A percentile compares a stretch with the other conserved stretches of the same genome.
Conservation (phyloP, 1,140 invertebrate genomes). For the Diprion similis region DNA sequence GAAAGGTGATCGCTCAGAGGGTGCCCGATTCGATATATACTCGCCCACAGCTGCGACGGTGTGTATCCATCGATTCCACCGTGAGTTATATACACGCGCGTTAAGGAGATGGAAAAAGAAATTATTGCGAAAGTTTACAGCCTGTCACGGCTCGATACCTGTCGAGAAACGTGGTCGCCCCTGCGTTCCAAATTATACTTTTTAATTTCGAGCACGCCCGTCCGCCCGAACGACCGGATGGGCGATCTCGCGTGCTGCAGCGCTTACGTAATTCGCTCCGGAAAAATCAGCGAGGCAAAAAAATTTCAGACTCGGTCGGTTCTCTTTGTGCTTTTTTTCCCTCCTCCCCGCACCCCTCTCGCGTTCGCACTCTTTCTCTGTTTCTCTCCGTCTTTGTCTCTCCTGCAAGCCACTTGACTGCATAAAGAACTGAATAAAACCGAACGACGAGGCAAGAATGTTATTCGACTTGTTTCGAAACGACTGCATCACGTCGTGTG, state of each 20-base stretch:
- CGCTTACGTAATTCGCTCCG: neutral
- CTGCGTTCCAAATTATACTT: constrained; percentile 7
- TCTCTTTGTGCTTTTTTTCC: neutral
- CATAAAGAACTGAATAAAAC: neutral
- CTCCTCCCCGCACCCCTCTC: too few species aligned
- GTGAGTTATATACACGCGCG: too few species aligned
- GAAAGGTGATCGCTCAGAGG: too few species aligned
- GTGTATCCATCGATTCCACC: too few species aligned
- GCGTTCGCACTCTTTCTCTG: neutral
- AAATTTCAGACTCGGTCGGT: constrained; percentile 1
- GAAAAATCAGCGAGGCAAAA: constrained; percentile 1
- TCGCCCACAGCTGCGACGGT: too few species aligned
- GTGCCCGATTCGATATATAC: too few species aligned
- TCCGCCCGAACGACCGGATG: constrained; percentile 5
- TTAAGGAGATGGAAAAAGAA: neutral
- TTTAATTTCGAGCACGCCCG: constrained; percentile 5
- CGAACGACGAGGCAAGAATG: too few species aligned
- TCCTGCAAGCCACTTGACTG: neutral
- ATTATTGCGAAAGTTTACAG: constrained; percentile 8
- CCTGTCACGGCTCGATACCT: constrained; percentile 6
- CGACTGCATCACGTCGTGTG: too few species aligned
- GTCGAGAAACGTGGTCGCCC: neutral
- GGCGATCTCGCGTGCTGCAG: constrained; percentile 6
- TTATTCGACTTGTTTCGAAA: too few species aligned
- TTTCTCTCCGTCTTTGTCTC: neutral